Conservation (phyloP, 2,113 vertebrate genomes). For the Ochotona curzoniae region DNA sequence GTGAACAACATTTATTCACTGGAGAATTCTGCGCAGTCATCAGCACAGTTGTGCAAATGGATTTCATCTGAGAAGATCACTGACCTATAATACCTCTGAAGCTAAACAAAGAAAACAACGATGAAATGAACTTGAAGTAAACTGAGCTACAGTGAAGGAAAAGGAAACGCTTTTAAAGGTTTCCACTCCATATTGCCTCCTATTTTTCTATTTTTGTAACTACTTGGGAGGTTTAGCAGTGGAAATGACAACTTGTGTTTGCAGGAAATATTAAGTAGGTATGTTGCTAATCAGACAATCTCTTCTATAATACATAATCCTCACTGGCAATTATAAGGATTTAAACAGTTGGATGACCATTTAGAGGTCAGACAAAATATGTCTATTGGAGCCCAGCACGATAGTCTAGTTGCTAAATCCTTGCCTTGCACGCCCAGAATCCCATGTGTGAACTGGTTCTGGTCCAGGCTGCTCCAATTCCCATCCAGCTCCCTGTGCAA, state of each 20-base stretch:
- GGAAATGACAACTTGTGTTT: neutral
- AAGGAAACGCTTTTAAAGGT: neutral
- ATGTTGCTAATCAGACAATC: neutral
- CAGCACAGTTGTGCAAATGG: neutral
- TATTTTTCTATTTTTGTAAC: neutral
- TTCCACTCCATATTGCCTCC: neutral
- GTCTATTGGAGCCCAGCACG: too few relatives aligned
- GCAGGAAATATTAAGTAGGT: neutral
- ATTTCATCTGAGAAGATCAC: neutral
- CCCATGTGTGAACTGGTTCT: too few relatives aligned
- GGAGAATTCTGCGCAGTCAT: neutral
- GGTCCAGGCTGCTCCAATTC: too few relatives aligned
- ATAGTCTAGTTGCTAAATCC: too few relatives aligned
- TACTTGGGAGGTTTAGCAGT: slow-evolving; percentile 5
- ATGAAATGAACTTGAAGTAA: neutral
- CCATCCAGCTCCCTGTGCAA: too few relatives aligned
- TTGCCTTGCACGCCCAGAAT: too few relatives aligned
- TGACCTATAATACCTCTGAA: neutral
- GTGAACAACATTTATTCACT: neutral
- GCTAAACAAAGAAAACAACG: neutral
- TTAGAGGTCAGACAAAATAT: slow-evolving; percentile 16
- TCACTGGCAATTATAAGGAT: neutral
- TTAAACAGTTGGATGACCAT: neutral
- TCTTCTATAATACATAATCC: neutral
- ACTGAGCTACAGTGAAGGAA: neutral